Percentiles rank a stretch among this genome's conserved stretches.
These are phyloP conservation scores for Schrankia costaestrigalis DNA, from an alignment of 2,888 invertebrate genomes.

Conservation along the genomic window DNA sequence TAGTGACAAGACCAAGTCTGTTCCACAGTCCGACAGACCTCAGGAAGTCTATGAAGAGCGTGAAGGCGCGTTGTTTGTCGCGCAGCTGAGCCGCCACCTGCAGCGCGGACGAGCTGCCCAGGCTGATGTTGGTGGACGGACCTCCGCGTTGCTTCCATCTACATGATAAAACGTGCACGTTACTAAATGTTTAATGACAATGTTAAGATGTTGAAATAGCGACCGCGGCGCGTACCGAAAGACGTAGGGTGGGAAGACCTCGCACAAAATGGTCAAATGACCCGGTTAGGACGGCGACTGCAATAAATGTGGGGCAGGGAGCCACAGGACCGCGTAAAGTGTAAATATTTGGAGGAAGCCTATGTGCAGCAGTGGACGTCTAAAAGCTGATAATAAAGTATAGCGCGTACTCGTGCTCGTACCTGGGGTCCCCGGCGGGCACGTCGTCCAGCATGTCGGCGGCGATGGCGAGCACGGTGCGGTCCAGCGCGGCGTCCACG, in stretches of 20 bases:
- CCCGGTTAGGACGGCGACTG: too few species aligned
- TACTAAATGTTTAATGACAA: too few species aligned
- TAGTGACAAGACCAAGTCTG: slow-evolving; percentile 68
- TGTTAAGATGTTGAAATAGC: too few species aligned
- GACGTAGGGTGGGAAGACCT: too few species aligned
- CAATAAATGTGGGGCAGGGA: too few species aligned
- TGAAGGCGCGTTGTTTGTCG: slow-evolving; percentile 91
- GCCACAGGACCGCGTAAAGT: too few species aligned
- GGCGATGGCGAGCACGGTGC: slow-evolving; percentile 79
- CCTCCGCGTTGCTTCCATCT: slow-evolving; percentile 63
- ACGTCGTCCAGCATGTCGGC: slow-evolving; percentile 91
- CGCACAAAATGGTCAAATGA: too few species aligned
- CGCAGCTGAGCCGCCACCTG: slow-evolving; percentile 92
- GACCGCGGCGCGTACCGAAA: too few species aligned
- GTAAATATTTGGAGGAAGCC: too few species aligned
- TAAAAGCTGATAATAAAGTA: neutral
- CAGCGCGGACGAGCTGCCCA: slow-evolving; percentile 89
- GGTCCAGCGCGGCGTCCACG: slow-evolving; percentile 51
- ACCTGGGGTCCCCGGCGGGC: slow-evolving; percentile 91
- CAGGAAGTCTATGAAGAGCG: slow-evolving; percentile 88
- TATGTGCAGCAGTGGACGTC: neutral
- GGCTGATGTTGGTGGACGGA: slow-evolving; percentile 60
- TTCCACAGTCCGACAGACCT: slow-evolving; percentile 84
- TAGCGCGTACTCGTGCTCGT: slow-evolving; percentile 2
- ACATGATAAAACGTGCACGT: neutral